Conservation (phyloP, 1,140 invertebrate species). For the Cydia strobilella region DNA sequence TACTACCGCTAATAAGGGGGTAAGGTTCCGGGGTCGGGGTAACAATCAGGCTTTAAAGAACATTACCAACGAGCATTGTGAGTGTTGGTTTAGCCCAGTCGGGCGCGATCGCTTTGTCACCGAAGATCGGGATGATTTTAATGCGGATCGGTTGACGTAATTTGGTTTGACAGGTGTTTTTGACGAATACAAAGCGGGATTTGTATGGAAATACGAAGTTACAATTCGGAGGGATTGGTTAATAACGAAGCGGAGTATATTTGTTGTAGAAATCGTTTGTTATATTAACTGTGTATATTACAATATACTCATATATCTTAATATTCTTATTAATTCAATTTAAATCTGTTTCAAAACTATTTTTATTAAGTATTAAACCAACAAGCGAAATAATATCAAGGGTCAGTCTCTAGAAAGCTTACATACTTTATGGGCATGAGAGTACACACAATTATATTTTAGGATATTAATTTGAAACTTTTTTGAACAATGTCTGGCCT, state of each 20-base stretch:
- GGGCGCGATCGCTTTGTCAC: slow-evolving; percentile 63
- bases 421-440: too few relatives aligned
- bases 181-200: slow-evolving; percentile 31
- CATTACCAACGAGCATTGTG: slow-evolving; percentile 59
- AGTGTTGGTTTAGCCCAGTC: slow-evolving; percentile 62
- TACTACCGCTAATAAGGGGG: slow-evolving; percentile 73
- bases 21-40: slow-evolving; percentile 56
- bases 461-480: too few relatives aligned
- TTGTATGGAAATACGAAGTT: slow-evolving; percentile 24
- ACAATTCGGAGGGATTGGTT: background rate
- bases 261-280: background rate
- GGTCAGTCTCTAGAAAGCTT: too few relatives aligned
- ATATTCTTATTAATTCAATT: too few relatives aligned
- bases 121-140: slow-evolving; percentile 58
- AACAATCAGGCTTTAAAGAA: slow-evolving; percentile 63
- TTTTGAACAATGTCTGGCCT: too few relatives aligned
- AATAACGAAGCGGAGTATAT: background rate
- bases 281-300: background rate
- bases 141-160: slow-evolving; percentile 54
- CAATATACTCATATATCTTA: too few relatives aligned
- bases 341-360: too few relatives aligned
- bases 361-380: too few relatives aligned
- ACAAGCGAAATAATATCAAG: too few relatives aligned
- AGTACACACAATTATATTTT: too few relatives aligned
- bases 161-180: slow-evolving; percentile 65